Percentiles rank a stretch among this genome's conserved stretches.
Conservation (phyloP, 37 sponge, comb jelly and placozoan genomes). For the Tethya wilhelma region DNA sequence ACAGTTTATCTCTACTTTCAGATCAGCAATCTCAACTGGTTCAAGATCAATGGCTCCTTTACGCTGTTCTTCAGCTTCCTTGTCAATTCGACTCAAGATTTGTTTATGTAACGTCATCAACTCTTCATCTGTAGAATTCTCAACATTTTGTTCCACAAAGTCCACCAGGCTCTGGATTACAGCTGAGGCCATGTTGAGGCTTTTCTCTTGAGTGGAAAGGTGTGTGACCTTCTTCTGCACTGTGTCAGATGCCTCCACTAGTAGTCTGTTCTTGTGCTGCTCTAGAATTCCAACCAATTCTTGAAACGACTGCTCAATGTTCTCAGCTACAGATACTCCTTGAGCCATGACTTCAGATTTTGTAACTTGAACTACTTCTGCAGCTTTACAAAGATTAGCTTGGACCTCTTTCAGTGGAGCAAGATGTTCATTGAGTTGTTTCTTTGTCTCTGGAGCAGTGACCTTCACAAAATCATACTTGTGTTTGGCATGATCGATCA, state of each 20-base stretch:
- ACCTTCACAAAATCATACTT: conserved; percentile 27
- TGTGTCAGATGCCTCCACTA: background rate
- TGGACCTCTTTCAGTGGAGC: conserved; percentile 2
- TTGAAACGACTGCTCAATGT: conserved; percentile 28
- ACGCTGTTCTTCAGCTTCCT: background rate
- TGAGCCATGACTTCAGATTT: conserved; percentile 8
- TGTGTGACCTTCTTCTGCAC: background rate
- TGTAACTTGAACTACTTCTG: background rate
- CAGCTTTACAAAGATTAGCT: background rate
- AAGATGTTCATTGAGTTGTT: background rate
- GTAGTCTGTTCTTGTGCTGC: conserved; percentile 12
- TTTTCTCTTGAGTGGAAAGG: background rate
- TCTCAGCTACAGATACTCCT: background rate
- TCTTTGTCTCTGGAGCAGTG: conserved; percentile 26
- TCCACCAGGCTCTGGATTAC: conserved; percentile 2
- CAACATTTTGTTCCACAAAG: conserved; percentile 1
- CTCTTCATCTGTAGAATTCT: conserved; percentile 16
- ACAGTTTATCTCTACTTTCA: conserved; percentile 11
- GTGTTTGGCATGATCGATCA: conserved; percentile 30
- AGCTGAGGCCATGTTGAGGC: background rate
- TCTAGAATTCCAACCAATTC: conserved; percentile 14
- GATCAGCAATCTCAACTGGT: conserved; percentile 1
- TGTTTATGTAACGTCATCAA: background rate
- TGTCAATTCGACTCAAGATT: background rate
- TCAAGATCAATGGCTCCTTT: background rate